A percentile compares a stretch with the other conserved stretches of the same genome.
Evolutionary conservation across 2,888 invertebrate species (phyloP).

Genomic region (Griposia aprilina): DNA sequence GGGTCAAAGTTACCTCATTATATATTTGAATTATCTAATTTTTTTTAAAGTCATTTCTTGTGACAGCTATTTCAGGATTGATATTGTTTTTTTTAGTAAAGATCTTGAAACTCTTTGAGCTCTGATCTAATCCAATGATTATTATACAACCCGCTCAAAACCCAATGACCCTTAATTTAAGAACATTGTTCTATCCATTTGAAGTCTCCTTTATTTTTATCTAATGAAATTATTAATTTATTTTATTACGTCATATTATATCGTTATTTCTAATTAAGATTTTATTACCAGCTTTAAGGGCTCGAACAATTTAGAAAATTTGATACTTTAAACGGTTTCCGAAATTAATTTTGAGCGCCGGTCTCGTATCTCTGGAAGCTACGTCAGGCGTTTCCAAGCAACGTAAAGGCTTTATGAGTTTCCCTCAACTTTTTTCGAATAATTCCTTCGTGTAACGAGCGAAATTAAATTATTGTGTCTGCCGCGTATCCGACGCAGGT

Average conservation of each 20-base stretch:
- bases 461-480: conserved; percentile 84
- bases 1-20: conserved; percentile 6
- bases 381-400: conserved; percentile 80
- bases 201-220: conserved; percentile 28
- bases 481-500: conserved; percentile 73
- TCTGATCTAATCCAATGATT: conserved; percentile 8
- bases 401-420: conserved; percentile 84
- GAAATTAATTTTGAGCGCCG: conserved; percentile 80
- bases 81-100: background rate
- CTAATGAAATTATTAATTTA: conserved; percentile 58
- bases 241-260: conserved; percentile 62
- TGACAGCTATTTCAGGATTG: background rate
- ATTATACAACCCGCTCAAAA: background rate
- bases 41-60: no score
- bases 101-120: background rate
- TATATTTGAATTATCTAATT: conserved; percentile 15
- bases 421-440: conserved; percentile 81
- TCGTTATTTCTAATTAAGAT: conserved; percentile 67
- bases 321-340: conserved; percentile 71
- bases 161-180: background rate
- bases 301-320: conserved; percentile 70
- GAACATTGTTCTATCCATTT: background rate
- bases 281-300: conserved; percentile 65
- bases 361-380: conserved; percentile 76
- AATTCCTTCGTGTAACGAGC: conserved; percentile 79